Percentiles rank a stretch among this genome's conserved stretches.
phyloP scores from a whole-genome alignment of 2,113 vertebrate genomes.

The Petaurus breviceps region DNA sequence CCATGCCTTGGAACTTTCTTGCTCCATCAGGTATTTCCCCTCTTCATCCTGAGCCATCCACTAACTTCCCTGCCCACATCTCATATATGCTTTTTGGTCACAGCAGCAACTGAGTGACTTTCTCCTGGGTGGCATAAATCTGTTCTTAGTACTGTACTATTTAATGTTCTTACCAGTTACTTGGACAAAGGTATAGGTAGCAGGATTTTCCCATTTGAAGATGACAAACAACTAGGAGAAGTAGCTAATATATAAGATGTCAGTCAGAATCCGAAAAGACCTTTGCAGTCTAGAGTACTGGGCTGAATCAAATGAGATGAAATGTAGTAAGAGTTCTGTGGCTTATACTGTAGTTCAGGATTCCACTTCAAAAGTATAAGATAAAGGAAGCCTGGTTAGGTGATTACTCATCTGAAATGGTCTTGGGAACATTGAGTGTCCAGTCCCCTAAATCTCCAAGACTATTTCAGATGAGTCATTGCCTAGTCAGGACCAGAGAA shows the following conservation, averaged over 20 bases:
- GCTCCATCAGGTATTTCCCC: constrained; percentile 92
- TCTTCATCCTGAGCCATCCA: neutral
- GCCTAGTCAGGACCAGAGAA: neutral
- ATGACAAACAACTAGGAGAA: neutral
- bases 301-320: neutral
- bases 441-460: too few relatives aligned
- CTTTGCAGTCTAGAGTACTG: too few relatives aligned
- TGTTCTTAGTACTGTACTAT: neutral
- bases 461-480: too few relatives aligned
- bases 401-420: neutral
- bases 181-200: neutral
- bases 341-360: neutral
- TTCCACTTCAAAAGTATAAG: neutral
- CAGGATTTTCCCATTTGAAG: neutral
- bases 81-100: neutral
- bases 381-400: neutral
- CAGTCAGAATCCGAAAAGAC: neutral
- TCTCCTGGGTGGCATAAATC: neutral
- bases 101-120: neutral
- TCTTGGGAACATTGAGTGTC: neutral
- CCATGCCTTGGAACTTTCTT: constrained; percentile 97
- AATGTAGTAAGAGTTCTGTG: neutral
- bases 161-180: neutral
- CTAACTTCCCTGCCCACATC: rapidly evolving
- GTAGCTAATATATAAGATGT: neutral